Evolutionary conservation across 2,888 invertebrate species (phyloP).

Genomic region (Yponomeuta evonymella): DNA sequence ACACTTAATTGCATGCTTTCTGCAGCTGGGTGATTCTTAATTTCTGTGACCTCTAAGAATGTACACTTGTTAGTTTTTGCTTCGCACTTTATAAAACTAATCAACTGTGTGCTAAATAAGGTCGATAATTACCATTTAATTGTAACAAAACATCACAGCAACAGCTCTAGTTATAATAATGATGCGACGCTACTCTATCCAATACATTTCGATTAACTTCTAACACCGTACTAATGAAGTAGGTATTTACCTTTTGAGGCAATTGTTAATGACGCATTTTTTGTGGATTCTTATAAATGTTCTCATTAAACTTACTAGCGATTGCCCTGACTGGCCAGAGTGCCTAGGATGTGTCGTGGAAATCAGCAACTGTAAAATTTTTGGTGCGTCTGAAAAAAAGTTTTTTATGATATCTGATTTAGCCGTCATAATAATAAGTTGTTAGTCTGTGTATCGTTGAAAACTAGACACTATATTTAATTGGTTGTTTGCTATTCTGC

Average conservation of each 20-base stretch:
- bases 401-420: no score
- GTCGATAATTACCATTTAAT: slow-evolving; percentile 22
- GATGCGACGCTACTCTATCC: not conserved
- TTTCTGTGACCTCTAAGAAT: slow-evolving; percentile 22
- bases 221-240: not conserved
- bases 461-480: no score
- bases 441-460: no score
- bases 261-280: slow-evolving; percentile 1
- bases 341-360: no score
- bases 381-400: no score
- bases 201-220: slow-evolving; percentile 9
- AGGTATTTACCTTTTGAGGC: not conserved
- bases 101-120: slow-evolving; percentile 26
- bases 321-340: no score
- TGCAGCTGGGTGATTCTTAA: not conserved
- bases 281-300: not conserved
- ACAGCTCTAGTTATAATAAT: slow-evolving; percentile 15
- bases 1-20: not conserved
- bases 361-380: no score
- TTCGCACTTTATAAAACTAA: slow-evolving; percentile 25
- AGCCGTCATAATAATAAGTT: no score
- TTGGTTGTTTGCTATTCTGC: no score
- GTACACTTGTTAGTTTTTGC: slow-evolving; percentile 25
- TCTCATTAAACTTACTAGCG: no score
- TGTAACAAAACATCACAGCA: slow-evolving; percentile 15